These are phyloP conservation scores for Mechanitis messenoides DNA, from an alignment of 2,888 invertebrate species.

Conservation along the genomic window DNA sequence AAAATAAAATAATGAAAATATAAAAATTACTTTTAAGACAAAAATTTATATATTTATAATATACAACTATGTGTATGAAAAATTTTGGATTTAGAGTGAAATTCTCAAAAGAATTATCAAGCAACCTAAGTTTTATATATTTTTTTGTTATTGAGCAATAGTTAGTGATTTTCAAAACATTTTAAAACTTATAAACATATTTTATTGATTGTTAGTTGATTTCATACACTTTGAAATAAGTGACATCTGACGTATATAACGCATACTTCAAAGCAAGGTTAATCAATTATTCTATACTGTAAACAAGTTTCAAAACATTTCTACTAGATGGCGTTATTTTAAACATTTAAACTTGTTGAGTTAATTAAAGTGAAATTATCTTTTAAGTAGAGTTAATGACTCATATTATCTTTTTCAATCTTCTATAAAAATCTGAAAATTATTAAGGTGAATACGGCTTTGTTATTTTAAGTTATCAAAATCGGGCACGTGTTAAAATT, in stretches of 20 bases:
- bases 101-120: too few species aligned
- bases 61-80: too few species aligned
- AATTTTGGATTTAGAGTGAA: too few species aligned
- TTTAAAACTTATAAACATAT: neutral
- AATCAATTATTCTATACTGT: neutral
- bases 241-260: neutral
- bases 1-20: neutral
- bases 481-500: neutral
- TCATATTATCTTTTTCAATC: slow-evolving; percentile 2
- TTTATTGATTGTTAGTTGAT: neutral
- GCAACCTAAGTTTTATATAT: too few species aligned
- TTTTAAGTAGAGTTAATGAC: slow-evolving; percentile 1
- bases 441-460: neutral
- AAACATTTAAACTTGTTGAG: neutral
- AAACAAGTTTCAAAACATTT: neutral
- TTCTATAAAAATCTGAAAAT: slow-evolving; percentile 2
- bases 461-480: neutral
- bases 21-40: too few species aligned
- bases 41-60: too few species aligned
- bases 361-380: neutral
- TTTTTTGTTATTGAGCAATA: too few species aligned
- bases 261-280: neutral
- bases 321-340: neutral
- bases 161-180: too few species aligned
- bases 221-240: neutral